Base-by-base conservation (phyloP, 2,888 invertebrate species). In the Amphipoea oculea region DNA sequence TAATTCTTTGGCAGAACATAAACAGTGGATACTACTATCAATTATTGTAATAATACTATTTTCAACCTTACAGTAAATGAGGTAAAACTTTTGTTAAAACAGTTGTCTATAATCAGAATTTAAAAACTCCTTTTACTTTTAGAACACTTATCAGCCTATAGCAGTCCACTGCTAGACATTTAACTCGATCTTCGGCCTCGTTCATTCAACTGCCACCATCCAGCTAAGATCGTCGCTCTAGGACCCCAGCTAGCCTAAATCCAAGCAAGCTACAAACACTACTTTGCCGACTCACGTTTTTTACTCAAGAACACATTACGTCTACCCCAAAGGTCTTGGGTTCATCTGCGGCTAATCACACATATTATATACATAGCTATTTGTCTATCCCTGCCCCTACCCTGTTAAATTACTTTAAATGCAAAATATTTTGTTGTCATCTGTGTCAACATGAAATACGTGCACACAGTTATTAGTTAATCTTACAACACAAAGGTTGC, bases 1-100 rank as follows among this genome's bases (percentile, higher is more conserved):
- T 63, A 62, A 29, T 62, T 81, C 48, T 67, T 79, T 73, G 2
- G 12, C 45, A 12, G n/a, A 62, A 77, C 54, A 48, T 66, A 68
- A 84, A 82, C 48, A 69, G 1, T 74, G 9, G 29, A 66, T 66
- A 42, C 14, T 54, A n/a, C 7, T 77, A 54, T 71, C 2, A 62
- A 60, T 57, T 12, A 74, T n/a, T 57, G 12, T 54, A 4, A 70
- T 54, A 9, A 36, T 29, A 51, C 12, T 36, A 40, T 23, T 36
- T 69, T 51, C 23, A 36, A 23, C 11, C 9, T 40, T 63, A 36
- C 51, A 68, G 23, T 36, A 45, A 73, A 42, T 36, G 11, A 45
- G 7, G 23, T 57, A 29, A 57, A 23, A 23, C 5, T 29, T 65
- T 40, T 65, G 5, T 65, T 23, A 40, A 23, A 36, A 40, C 63